Evolutionary conservation across 2,113 vertebrate species (phyloP).

Genomic region (Anoura caudifer): DNA sequence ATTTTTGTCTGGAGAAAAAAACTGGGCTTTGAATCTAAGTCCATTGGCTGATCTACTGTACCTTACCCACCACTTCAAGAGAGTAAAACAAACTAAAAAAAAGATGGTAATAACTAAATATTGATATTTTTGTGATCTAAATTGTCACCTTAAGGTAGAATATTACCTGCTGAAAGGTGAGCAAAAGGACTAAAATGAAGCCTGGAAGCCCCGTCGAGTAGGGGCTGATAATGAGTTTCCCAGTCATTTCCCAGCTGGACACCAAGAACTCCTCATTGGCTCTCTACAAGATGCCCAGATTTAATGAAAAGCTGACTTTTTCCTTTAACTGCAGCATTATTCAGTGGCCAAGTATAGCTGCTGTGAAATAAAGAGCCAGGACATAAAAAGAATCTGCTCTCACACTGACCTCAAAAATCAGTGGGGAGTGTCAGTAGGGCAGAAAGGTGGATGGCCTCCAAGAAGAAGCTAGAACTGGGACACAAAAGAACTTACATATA

Average conservation of each 20-base stretch:
- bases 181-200: background rate
- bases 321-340: background rate
- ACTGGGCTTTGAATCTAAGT: background rate
- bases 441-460: background rate
- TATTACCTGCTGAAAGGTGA: background rate
- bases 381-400: background rate
- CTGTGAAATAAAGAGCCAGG: background rate
- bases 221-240: background rate
- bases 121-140: background rate
- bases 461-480: background rate
- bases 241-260: background rate
- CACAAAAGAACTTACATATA: background rate
- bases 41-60: background rate
- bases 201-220: background rate
- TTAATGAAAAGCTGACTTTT: background rate
- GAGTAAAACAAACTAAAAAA: background rate
- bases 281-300: background rate
- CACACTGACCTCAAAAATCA: background rate
- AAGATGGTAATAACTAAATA: background rate
- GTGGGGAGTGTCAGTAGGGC: background rate
- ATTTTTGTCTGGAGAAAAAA: background rate
- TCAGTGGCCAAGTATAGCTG: background rate
- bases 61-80: background rate
- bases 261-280: background rate
- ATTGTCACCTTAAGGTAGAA: background rate